Conservation (phyloP, 92 coral and sea anemone species). For the Zoanthus solanderi region DNA sequence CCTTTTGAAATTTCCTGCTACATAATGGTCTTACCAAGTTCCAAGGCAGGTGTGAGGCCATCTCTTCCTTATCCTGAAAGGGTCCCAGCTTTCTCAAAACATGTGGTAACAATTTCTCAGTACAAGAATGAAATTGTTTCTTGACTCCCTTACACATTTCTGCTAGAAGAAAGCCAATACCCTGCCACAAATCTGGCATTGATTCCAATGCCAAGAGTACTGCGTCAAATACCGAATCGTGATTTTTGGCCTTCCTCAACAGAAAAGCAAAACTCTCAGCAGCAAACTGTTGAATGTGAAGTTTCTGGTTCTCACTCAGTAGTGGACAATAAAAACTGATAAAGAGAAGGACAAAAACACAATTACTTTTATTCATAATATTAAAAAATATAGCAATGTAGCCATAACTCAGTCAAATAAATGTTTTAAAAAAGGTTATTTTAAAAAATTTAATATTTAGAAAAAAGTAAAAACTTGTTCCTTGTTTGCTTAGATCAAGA, state of each 20-base stretch:
- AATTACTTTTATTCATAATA: background rate
- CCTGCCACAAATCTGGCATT: conserved; percentile 74
- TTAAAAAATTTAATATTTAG: no score
- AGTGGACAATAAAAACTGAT: conserved; percentile 85
- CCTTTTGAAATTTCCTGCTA: no score
- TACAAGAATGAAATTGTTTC: conserved; percentile 89
- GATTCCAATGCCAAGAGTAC: conserved; percentile 63
- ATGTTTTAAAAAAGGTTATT: no score
- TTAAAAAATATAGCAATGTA: no score
- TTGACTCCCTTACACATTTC: conserved; percentile 91
- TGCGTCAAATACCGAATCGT: conserved; percentile 64
- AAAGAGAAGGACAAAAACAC: background rate
- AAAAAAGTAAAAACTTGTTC: no score
- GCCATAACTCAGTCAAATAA: no score
- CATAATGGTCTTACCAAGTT: conserved; percentile 62
- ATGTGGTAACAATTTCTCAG: conserved; percentile 72
- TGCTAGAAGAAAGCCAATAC: conserved; percentile 84
- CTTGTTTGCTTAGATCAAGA: no score
- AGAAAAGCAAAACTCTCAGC: conserved; percentile 98
- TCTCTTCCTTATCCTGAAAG: conserved; percentile 17
- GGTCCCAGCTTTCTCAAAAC: conserved; percentile 81
- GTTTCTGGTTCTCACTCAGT: conserved; percentile 73
- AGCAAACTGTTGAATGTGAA: conserved; percentile 91
- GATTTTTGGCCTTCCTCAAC: conserved; percentile 83
- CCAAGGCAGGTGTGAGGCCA: conserved; percentile 53